Conservation (phyloP, 2,113 vertebrate genomes). For the Eolophus roseicapilla region DNA sequence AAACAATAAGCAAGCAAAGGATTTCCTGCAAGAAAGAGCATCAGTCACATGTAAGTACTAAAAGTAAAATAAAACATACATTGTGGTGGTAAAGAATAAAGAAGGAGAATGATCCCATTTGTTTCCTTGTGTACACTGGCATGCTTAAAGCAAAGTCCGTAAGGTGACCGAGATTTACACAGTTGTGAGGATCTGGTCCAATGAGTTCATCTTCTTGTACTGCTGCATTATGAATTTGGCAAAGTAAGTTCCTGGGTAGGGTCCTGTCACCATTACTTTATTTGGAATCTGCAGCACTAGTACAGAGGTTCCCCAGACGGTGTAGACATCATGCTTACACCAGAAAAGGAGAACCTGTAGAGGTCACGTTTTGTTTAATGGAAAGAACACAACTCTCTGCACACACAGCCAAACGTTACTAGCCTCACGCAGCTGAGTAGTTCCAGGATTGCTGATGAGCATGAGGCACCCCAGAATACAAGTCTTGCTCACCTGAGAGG, state of each 20-base stretch:
- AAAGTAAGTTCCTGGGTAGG: background rate
- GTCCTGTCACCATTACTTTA: conserved; percentile 30
- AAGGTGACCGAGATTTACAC: conserved; percentile 22
- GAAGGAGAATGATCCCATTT: background rate
- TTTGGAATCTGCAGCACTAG: conserved; percentile 28
- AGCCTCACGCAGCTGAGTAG: background rate
- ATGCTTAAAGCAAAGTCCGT: background rate
- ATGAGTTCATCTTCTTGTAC: conserved; percentile 12
- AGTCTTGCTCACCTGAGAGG: background rate
- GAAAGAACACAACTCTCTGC: conserved; percentile 18
- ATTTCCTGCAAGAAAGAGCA: background rate
- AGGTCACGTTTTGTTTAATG: conserved; percentile 5
- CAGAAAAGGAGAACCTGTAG: conserved; percentile 46
- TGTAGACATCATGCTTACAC: background rate
- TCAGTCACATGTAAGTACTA: background rate
- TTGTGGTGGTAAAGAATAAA: background rate
- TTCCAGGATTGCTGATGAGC: background rate
- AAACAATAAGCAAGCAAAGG: background rate
- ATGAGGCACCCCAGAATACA: background rate
- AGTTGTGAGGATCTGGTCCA: background rate
- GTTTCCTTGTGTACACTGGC: background rate
- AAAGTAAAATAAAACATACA: background rate
- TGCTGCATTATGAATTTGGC: conserved; percentile 20
- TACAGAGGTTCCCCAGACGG: background rate
- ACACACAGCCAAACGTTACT: background rate